Evolutionary conservation across 2,797 vertebrate species (phyloP).

Genomic region (Sebastes minor): DNA sequence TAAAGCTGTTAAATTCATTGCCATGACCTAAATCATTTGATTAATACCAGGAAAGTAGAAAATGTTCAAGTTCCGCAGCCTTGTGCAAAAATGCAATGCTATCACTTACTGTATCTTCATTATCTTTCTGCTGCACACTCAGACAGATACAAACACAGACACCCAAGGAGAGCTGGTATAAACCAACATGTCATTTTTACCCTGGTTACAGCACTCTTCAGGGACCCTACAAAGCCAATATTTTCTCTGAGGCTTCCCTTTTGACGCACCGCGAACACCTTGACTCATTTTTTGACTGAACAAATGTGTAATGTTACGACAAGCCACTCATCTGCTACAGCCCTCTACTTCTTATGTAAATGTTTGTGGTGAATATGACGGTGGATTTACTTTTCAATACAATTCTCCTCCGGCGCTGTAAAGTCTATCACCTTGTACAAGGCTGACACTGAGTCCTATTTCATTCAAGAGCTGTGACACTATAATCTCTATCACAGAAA

Average conservation of each 20-base stretch:
- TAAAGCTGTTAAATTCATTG: not conserved
- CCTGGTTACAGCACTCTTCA: constrained; percentile 54
- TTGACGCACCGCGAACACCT: constrained; percentile 75
- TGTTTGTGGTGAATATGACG: constrained; percentile 85
- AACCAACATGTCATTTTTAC: constrained; percentile 60
- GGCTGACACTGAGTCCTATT: constrained; percentile 72
- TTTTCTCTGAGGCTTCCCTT: constrained; percentile 44
- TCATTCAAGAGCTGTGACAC: constrained; percentile 60
- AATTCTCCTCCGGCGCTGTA: constrained; percentile 64
- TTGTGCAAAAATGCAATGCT: not conserved
- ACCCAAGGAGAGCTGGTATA: constrained; percentile 8
- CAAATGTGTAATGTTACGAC: constrained; percentile 84
- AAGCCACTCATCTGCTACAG: constrained; percentile 89
- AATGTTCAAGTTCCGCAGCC: not conserved
- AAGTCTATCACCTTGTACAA: constrained; percentile 79
- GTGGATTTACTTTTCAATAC: constrained; percentile 77
- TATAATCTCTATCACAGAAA: constrained; percentile 49
- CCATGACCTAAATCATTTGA: not conserved
- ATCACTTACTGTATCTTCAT: constrained; percentile 9
- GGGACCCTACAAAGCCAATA: constrained; percentile 63
- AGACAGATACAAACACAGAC: constrained; percentile 9
- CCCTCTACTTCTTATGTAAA: constrained; percentile 93
- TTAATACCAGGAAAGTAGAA: not conserved
- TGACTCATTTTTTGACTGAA: constrained; percentile 86
- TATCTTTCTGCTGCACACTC: not conserved